phyloP scores from a whole-genome alignment of 2,113 vertebrate genomes.

The Myrmophylax atrothorax region DNA sequence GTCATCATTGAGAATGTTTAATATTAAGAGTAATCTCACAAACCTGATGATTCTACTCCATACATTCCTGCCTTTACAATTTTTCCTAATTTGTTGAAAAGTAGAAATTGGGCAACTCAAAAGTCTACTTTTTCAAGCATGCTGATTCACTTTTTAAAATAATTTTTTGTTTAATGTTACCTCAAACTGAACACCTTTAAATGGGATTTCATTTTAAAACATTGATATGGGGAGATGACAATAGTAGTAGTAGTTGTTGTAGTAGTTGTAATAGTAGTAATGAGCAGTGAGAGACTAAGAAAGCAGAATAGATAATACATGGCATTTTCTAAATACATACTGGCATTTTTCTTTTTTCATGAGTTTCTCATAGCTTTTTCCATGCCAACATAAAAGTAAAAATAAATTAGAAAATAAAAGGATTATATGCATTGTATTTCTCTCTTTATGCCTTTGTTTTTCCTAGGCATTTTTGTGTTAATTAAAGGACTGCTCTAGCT shows the following conservation, averaged over 20 bases:
- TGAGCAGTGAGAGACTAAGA: not conserved
- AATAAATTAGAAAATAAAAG: not conserved
- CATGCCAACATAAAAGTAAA: not conserved
- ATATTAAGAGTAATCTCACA: not conserved
- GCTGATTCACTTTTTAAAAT: not conserved
- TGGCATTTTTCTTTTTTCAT: not conserved
- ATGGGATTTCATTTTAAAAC: not conserved
- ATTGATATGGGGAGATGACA: not conserved
- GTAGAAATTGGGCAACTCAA: not conserved
- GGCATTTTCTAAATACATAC: not conserved
- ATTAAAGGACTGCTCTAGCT: not conserved
- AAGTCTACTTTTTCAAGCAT: not conserved
- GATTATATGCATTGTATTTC: not conserved
- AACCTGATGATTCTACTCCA: not conserved
- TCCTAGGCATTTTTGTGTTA: not conserved
- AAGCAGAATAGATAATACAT: not conserved
- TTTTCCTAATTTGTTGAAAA: not conserved
- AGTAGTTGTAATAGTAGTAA: not conserved
- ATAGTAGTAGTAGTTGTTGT: not conserved
- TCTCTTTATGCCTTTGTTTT: slow-evolving; percentile 1
- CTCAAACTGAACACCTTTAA: not conserved
- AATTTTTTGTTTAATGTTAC: not conserved
- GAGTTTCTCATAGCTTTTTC: not conserved
- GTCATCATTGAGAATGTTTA: not conserved
- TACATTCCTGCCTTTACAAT: not conserved